Conservation (phyloP, 2,113 vertebrate genomes). For the Lutjanus erythropterus region DNA sequence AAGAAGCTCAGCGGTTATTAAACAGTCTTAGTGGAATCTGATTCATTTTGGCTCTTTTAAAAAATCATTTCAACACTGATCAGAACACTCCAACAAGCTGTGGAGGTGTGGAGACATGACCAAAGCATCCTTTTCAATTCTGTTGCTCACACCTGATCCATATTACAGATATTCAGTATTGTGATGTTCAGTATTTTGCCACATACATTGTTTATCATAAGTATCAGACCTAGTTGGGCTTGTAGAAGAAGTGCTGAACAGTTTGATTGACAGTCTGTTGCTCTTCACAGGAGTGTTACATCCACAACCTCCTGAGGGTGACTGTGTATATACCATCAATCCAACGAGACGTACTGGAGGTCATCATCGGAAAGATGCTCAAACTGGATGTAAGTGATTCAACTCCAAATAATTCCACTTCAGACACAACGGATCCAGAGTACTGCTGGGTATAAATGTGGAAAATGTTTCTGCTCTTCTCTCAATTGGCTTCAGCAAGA, state of each 20-base stretch:
- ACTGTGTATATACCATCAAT: slow-evolving; percentile 90
- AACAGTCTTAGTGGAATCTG: too few species aligned
- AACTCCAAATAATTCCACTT: neutral
- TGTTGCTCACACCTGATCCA: neutral
- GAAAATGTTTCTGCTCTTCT: too few species aligned
- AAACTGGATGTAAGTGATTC: slow-evolving; percentile 92
- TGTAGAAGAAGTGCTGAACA: neutral
- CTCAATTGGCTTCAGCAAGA: too few species aligned
- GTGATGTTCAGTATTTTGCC: too few species aligned
- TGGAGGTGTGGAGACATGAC: neutral
- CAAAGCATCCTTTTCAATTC: neutral
- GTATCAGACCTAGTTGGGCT: neutral
- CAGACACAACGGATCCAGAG: neutral
- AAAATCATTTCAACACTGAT: rapidly evolving
- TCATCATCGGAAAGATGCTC: slow-evolving; percentile 91
- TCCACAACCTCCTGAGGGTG: slow-evolving; percentile 93
- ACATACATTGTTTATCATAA: too few species aligned
- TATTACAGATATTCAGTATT: neutral
- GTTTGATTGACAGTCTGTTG: neutral
- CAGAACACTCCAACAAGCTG: neutral
- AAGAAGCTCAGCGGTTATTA: too few species aligned
- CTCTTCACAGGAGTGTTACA: slow-evolving; percentile 92
- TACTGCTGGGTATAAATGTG: too few species aligned
- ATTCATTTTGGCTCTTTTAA: neutral
- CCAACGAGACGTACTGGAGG: slow-evolving; percentile 90